Evolutionary conservation across 2,888 invertebrate species (phyloP).

Genomic region (Endotricha flammealis): DNA sequence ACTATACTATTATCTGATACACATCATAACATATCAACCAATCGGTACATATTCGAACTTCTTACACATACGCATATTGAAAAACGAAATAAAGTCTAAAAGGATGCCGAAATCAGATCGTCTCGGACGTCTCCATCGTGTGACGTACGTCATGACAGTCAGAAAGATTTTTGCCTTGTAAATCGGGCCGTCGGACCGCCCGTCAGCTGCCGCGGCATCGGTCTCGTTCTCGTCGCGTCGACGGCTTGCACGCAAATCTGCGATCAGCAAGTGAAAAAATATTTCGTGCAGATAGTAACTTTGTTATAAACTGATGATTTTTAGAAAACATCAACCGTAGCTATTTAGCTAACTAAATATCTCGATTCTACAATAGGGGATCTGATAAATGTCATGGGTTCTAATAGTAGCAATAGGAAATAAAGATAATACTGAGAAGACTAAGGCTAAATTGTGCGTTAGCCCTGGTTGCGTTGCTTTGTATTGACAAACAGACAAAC

Average conservation of each 20-base stretch:
- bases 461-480: too few relatives aligned
- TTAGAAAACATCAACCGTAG: too few relatives aligned
- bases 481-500: too few relatives aligned
- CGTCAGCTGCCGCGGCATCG: constrained; percentile 12
- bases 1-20: too few relatives aligned
- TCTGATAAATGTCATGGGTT: too few relatives aligned
- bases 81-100: constrained; percentile 46
- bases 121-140: constrained; percentile 60
- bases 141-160: constrained; percentile 47
- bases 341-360: too few relatives aligned
- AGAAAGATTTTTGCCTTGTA: constrained; percentile 63
- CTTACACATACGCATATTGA: constrained; percentile 18
- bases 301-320: too few relatives aligned
- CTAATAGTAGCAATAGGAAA: too few relatives aligned
- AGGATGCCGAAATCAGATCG: constrained; percentile 71
- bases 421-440: too few relatives aligned
- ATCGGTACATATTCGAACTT: constrained; percentile 4
- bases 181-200: constrained; percentile 55
- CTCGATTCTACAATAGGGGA: too few relatives aligned
- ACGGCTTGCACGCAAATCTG: constrained; percentile 44
- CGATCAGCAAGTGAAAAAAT: constrained; percentile 27
- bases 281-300: background rate
- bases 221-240: too few relatives aligned
- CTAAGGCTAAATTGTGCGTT: too few relatives aligned
- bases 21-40: constrained; percentile 6